Conservation (phyloP, 1,140 invertebrate species). For the Drosophila funebris region DNA sequence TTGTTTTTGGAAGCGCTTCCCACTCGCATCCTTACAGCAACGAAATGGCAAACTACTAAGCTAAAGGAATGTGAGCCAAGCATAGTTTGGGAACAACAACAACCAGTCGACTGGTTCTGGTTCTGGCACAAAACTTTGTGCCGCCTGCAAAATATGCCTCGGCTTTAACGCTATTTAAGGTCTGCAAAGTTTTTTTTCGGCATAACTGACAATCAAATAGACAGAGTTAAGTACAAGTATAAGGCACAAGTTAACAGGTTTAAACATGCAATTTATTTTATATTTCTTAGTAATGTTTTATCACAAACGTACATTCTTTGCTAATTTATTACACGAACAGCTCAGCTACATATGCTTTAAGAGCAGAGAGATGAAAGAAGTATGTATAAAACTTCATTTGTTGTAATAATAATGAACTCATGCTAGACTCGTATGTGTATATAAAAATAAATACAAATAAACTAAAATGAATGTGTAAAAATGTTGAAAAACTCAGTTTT, state of each 20-base stretch:
- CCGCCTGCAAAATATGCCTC: constrained; percentile 36
- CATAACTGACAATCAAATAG: constrained; percentile 10
- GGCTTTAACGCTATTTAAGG: constrained; percentile 41
- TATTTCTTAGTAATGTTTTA: background rate
- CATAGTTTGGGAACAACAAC: constrained; percentile 24
- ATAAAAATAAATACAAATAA: constrained; percentile 4
- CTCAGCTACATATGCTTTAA: no score
- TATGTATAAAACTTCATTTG: background rate
- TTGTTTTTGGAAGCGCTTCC: constrained; percentile 40
- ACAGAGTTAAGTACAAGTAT: background rate
- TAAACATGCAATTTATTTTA: background rate
- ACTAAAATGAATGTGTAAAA: constrained; percentile 1
- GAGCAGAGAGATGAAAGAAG: no score
- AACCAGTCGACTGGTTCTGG: background rate
- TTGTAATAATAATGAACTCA: background rate
- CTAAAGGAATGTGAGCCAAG: constrained; percentile 34
- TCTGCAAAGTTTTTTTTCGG: constrained; percentile 27
- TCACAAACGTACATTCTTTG: no score
- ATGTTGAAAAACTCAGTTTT: constrained; percentile 7
- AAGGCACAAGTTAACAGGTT: background rate
- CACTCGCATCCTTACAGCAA: constrained; percentile 12
- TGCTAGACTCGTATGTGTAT: background rate
- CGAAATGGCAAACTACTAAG: constrained; percentile 47
- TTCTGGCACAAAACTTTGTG: constrained; percentile 17
- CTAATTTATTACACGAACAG: no score